Conservation (phyloP, 2,113 vertebrate species). For the Lophochroa leadbeateri region DNA sequence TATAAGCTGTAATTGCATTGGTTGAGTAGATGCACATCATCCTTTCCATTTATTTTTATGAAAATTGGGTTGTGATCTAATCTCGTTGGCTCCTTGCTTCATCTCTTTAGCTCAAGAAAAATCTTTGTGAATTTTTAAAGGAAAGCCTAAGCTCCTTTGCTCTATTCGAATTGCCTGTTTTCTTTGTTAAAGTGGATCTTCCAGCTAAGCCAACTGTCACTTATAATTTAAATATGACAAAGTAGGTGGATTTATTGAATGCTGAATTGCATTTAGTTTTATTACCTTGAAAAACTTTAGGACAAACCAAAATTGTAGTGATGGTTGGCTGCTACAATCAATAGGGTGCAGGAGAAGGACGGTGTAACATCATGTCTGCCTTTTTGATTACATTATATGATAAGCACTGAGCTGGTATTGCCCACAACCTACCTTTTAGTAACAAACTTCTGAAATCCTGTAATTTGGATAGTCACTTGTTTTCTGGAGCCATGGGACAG, state of each 20-base stretch:
- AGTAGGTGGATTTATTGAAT: not conserved
- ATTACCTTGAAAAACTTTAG: not conserved
- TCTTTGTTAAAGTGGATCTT: constrained; percentile 5
- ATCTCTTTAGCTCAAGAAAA: not conserved
- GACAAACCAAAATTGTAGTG: not conserved
- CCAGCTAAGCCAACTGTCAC: not conserved
- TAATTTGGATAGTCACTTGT: not conserved
- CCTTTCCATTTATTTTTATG: not conserved
- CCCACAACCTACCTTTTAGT: not conserved
- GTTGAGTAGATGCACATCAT: not conserved
- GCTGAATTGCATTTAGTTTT: not conserved
- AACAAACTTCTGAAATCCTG: not conserved
- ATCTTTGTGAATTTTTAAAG: not conserved
- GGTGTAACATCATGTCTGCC: not conserved
- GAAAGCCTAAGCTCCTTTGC: not conserved
- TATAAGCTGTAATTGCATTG: not conserved
- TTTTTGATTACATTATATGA: not conserved
- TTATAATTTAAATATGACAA: not conserved
- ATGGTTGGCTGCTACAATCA: not conserved
- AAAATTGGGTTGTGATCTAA: not conserved
- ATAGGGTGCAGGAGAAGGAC: not conserved
- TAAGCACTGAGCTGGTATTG: not conserved
- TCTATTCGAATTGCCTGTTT: not conserved
- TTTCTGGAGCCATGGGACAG: not conserved
- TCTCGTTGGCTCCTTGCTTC: not conserved